A percentile compares a stretch with the other conserved stretches of the same genome.
Conservation (phyloP, 2,888 invertebrate genomes). For the Nematopogon swammerdamellus region DNA sequence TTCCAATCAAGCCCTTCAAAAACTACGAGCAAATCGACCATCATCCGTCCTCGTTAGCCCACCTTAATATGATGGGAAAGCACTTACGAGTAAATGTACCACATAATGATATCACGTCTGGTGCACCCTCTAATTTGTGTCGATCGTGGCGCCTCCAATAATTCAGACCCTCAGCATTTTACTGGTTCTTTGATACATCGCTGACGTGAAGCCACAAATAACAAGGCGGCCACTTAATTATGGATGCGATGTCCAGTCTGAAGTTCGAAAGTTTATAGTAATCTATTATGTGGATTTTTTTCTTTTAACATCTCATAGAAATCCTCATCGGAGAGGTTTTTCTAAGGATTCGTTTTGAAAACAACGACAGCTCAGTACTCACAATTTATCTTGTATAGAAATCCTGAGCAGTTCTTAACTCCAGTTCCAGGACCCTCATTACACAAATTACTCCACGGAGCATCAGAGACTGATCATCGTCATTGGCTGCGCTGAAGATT, state of each 20-base stretch:
- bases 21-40: not conserved
- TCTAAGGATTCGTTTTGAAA: too few relatives aligned
- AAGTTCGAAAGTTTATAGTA: too few relatives aligned
- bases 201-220: not conserved
- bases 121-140: not conserved
- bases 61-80: not conserved
- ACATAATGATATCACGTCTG: not conserved
- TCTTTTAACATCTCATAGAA: too few relatives aligned
- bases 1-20: not conserved
- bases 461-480: not conserved
- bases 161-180: not conserved
- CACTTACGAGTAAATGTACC: not conserved
- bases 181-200: not conserved
- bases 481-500: not conserved
- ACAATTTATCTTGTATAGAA: too few relatives aligned
- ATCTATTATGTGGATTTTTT: too few relatives aligned
- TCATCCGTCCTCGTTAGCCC: not conserved
- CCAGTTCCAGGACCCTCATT: not conserved
- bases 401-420: too few relatives aligned
- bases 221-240: too few relatives aligned
- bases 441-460: not conserved
- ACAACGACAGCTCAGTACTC: too few relatives aligned
- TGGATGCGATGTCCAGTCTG: too few relatives aligned
- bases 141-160: not conserved
- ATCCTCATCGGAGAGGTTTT: too few relatives aligned